A percentile compares a stretch with the other conserved stretches of the same genome.
Conservation (phyloP, 1,140 invertebrate species). For the Heliconius congener region DNA sequence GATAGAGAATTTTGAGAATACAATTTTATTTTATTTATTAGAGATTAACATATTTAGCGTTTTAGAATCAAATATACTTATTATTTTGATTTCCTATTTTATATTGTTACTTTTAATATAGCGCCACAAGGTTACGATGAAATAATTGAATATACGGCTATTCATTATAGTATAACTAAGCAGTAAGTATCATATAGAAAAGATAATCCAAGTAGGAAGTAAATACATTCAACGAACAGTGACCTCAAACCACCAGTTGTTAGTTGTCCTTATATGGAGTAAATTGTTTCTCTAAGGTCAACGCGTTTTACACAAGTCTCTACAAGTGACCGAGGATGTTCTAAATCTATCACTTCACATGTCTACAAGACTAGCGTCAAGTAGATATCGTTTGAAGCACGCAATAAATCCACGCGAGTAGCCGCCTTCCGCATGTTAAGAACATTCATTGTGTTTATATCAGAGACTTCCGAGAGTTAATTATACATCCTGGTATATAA, state of each 20-base stretch:
- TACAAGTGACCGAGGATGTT: conserved; percentile 29
- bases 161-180: not conserved
- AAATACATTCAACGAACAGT: conserved; percentile 41
- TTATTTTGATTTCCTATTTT: too few species aligned
- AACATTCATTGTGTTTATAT: conserved; percentile 44
- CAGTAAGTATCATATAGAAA: not conserved
- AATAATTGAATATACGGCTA: not conserved
- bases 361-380: conserved; percentile 17
- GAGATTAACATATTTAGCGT: too few species aligned
- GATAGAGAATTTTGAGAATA: too few species aligned
- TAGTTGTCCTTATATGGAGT: conserved; percentile 48
- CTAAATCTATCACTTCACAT: conserved; percentile 30
- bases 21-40: too few species aligned
- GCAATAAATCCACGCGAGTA: conserved; percentile 42
- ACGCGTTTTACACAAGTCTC: conserved; percentile 30
- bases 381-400: conserved; percentile 27
- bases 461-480: conserved; percentile 49
- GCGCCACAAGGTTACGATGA: too few species aligned
- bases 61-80: too few species aligned
- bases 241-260: conserved; percentile 47
- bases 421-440: conserved; percentile 52
- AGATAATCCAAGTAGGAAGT: conserved; percentile 49
- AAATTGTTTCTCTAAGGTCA: conserved; percentile 58
- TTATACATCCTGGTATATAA: conserved; percentile 4
- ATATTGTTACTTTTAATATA: too few species aligned